Percentiles rank a stretch among this genome's conserved stretches.
These are phyloP conservation scores for Arbacia lixula DNA, from an alignment of 53 echinoderm and acorn worm species.

Conservation along the genomic window DNA sequence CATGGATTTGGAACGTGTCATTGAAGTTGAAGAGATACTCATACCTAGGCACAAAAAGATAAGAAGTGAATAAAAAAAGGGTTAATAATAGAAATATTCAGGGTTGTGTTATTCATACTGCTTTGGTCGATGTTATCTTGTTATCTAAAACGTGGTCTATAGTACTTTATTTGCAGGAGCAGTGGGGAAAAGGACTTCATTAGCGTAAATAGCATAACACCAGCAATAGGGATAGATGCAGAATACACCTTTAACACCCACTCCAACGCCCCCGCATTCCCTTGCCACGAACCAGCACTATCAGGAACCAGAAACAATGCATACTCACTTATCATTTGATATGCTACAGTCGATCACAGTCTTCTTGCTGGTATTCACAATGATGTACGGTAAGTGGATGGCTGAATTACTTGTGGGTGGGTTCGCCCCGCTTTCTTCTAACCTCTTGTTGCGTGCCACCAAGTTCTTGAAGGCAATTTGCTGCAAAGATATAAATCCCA, in stretches of 20 bases:
- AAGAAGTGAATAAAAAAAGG: no score
- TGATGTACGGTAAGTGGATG: slow-evolving; percentile 96
- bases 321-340: slow-evolving; percentile 98
- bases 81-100: no score
- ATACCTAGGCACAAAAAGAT: slow-evolving; percentile 72
- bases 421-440: slow-evolving; percentile 73
- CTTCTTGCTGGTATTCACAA: slow-evolving; percentile 99
- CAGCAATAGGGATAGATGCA: no score
- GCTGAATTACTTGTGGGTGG: slow-evolving; percentile 97
- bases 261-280: no score
- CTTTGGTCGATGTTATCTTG: no score
- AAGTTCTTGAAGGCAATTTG: slow-evolving; percentile 99
- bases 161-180: no score
- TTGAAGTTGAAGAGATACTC: slow-evolving; percentile 98
- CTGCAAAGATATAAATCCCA: slow-evolving; percentile 52
- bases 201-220: no score
- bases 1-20: slow-evolving; percentile 98
- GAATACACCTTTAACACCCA: no score
- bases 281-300: no score
- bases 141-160: no score
- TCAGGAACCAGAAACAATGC: not conserved
- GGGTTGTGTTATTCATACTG: no score
- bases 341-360: slow-evolving; percentile 99
- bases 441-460: slow-evolving; percentile 85
- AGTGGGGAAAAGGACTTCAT: no score